Conservation (phyloP, 2,888 invertebrate genomes). For the Andrena chrysosceles region DNA sequence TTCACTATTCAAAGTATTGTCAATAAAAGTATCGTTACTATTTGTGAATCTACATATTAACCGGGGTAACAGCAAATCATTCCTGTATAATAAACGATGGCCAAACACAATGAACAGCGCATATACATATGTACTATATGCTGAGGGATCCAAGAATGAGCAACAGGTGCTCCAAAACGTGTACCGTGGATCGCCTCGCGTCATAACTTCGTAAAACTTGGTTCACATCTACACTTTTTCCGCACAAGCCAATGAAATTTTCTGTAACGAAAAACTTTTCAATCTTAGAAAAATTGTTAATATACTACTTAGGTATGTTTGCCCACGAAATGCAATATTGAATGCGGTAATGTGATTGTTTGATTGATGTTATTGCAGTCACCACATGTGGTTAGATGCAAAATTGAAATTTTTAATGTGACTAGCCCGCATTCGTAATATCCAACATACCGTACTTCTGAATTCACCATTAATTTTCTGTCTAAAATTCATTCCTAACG, state of each 20-base stretch:
- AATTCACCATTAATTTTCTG: no score
- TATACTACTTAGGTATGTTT: not conserved
- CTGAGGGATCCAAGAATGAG: conserved; percentile 51
- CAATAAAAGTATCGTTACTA: no score
- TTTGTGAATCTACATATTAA: no score
- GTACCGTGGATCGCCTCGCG: conserved; percentile 75
- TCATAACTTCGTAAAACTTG: conserved; percentile 74
- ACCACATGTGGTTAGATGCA: no score
- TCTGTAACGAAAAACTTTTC: conserved; percentile 17
- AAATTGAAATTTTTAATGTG: no score
- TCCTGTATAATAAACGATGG: conserved; percentile 14
- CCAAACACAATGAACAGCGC: conserved; percentile 69
- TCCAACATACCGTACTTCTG: no score
- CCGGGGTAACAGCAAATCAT: no score
- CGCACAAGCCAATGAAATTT: conserved; percentile 12
- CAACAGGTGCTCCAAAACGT: conserved; percentile 80
- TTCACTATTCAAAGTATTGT: no score
- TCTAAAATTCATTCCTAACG: no score
- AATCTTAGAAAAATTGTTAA: conserved; percentile 4
- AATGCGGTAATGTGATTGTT: not conserved
- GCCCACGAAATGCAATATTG: not conserved
- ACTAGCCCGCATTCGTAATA: no score
- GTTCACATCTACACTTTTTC: conserved; percentile 38
- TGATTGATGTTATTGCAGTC: not conserved
- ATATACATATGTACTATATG: conserved; percentile 67